Percentiles rank a stretch among this genome's conserved stretches.
phyloP scores from a whole-genome alignment of 1,140 invertebrate genomes.

The Dinothrombium tinctorium region DNA sequence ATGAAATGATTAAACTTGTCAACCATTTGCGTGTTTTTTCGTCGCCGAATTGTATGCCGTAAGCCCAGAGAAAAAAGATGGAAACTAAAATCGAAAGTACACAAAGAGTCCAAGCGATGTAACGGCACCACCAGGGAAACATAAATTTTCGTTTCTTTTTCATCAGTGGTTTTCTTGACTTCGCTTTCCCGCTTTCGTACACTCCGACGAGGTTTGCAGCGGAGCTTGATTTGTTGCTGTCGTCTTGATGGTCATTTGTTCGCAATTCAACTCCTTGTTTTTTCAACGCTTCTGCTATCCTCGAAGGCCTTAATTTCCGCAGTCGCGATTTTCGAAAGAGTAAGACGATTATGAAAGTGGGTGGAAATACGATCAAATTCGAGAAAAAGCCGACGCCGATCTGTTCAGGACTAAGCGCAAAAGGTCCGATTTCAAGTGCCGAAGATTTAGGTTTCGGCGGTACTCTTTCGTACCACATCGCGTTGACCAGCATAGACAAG shows the following conservation, averaged over 20 bases:
- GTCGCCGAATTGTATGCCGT: slow-evolving; percentile 30
- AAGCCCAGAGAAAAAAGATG: slow-evolving; percentile 28
- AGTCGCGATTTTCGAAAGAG: slow-evolving; percentile 25
- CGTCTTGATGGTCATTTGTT: neutral
- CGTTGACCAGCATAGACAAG: slow-evolving; percentile 30
- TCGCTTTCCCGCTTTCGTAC: neutral
- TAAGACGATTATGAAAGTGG: slow-evolving; percentile 26
- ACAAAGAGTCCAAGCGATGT: slow-evolving; percentile 27
- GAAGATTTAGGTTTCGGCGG: slow-evolving; percentile 13
- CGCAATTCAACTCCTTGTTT: slow-evolving; percentile 13
- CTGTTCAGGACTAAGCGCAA: slow-evolving; percentile 23
- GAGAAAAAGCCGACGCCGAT: slow-evolving; percentile 22
- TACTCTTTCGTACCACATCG: slow-evolving; percentile 28
- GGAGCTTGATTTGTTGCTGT: slow-evolving; percentile 5
- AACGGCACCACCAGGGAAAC: slow-evolving; percentile 27
- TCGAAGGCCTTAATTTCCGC: slow-evolving; percentile 20
- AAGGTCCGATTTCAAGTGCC: slow-evolving; percentile 24
- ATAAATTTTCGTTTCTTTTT: slow-evolving; percentile 16
- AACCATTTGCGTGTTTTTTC: slow-evolving; percentile 31
- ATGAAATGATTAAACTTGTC: slow-evolving; percentile 28
- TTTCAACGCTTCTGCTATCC: slow-evolving; percentile 19
- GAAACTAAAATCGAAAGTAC: slow-evolving; percentile 22
- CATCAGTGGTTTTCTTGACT: neutral
- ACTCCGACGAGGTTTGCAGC: slow-evolving; percentile 4
- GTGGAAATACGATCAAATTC: slow-evolving; percentile 27